Evolutionary conservation across 2,888 invertebrate genomes (phyloP).

Genomic region (Spodoptera littoralis): DNA sequence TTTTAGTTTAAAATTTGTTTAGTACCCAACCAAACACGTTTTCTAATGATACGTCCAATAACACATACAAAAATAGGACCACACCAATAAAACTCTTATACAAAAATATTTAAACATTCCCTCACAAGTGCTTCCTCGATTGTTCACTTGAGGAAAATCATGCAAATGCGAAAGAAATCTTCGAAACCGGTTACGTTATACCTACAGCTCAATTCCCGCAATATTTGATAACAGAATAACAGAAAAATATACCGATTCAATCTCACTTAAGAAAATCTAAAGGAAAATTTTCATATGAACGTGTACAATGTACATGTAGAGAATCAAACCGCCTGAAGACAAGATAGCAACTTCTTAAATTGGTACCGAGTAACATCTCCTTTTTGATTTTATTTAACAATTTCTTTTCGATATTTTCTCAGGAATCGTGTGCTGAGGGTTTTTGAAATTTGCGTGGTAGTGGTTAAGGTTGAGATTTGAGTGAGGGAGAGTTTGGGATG

Average conservation of each 20-base stretch:
- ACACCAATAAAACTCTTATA: too few relatives aligned
- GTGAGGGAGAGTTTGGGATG: constrained; percentile 5
- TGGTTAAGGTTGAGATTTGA: constrained; percentile 2
- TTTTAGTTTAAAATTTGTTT: too few relatives aligned
- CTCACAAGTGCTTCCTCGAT: background rate
- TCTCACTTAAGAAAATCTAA: constrained; percentile 69
- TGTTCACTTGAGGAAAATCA: constrained; percentile 26
- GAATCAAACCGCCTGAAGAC: constrained; percentile 41
- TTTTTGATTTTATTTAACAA: constrained; percentile 85
- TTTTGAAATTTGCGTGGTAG: constrained; percentile 13
- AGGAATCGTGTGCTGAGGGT: constrained; percentile 43
- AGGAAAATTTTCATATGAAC: constrained; percentile 47
- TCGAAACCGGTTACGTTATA: constrained; percentile 32
- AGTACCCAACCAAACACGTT: too few relatives aligned
- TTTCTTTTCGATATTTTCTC: constrained; percentile 76
- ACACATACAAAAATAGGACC: too few relatives aligned
- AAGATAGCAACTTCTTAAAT: constrained; percentile 66
- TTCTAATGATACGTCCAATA: too few relatives aligned
- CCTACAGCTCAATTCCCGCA: constrained; percentile 48
- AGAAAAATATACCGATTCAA: constrained; percentile 72
- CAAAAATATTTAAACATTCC: too few relatives aligned
- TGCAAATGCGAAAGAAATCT: constrained; percentile 12
- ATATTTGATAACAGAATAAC: constrained; percentile 48
- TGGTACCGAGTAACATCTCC: constrained; percentile 79
- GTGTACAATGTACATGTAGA: background rate